Evolutionary conservation across 2,113 vertebrate species (phyloP), one percentile per base, ranked within the genome.

Genomic region (Spea bombifrons): DNA sequence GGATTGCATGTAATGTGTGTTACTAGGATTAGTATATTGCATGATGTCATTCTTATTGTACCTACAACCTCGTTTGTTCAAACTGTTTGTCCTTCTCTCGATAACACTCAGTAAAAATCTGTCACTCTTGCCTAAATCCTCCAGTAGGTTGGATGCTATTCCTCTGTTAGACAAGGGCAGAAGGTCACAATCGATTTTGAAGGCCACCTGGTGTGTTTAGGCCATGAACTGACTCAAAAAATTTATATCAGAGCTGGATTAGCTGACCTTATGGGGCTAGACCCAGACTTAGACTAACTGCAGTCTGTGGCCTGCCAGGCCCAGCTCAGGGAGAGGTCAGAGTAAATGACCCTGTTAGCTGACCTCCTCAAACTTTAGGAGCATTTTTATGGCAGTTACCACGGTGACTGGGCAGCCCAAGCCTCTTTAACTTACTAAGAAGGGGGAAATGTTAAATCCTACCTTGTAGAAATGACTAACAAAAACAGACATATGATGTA

Each of bases 371-470:
- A 98, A 98, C 95, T 97, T 96, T 95, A 97, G 95, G 94, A 93
- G 95, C 94, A 98, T 98, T 97, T 94, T 97, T 98, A 90, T 98
- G 96, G 95, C 97, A 98, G 97, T 99, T 98, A 93, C 97, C 95
- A 97, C 92, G 95, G 95, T 90, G 96, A 99, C 94, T 91, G 94
- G 93, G 93, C 92, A 92, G 94, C 96, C 94, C 92, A 94, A 94
- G 95, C 94, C 95, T 95, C 97, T 95, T 94, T 93, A 93, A 91
- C 94, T 95, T 94, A 96, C 94, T 89, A 90, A 90, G 90, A 90
- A 87, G 78, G 90, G 85, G 85, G 84, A 87, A 84, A 89, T 73
- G 82, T 86, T 91, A 88, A 90, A 90, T 84, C 81, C 87, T 88
- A 88, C 89, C 87, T 91, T 78, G 15, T 61, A 80, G 83, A 78